A percentile compares a stretch with the other conserved stretches of the same genome.
phyloP scores from a whole-genome alignment of 2,113 vertebrate species.

The Cinclus mexicanus region DNA sequence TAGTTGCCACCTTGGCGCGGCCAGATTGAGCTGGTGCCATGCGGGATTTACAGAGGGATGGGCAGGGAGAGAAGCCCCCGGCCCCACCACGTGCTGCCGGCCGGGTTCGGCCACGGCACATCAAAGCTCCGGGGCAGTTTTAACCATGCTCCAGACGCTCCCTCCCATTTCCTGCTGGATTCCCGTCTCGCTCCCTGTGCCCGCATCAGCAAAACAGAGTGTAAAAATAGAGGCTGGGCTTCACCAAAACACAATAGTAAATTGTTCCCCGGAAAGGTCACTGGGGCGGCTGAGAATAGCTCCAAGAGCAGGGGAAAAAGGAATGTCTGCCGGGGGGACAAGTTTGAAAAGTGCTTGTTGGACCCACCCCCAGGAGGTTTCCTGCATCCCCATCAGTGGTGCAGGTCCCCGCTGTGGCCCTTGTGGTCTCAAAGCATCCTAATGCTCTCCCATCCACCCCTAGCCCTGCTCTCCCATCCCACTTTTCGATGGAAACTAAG shows the following conservation, averaged over 20 bases:
- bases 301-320: not conserved
- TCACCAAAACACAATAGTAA: slow-evolving; percentile 64
- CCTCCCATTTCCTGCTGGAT: slow-evolving; percentile 67
- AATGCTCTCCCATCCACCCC: not conserved
- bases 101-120: not conserved
- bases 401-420: not conserved
- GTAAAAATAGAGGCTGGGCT: slow-evolving; percentile 66
- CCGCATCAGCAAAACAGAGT: slow-evolving; percentile 68
- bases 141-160: not conserved
- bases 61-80: not conserved
- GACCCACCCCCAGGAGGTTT: not conserved
- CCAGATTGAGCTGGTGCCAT: not conserved
- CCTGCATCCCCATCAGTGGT: not conserved
- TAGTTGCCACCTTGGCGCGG: not conserved
- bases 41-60: fast-evolving
- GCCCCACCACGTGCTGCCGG: not conserved
- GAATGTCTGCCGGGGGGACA: not conserved
- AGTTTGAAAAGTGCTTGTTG: not conserved
- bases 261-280: slow-evolving; percentile 72
- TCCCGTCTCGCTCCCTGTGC: slow-evolving; percentile 28
- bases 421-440: not conserved
- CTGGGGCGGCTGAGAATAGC: slow-evolving; percentile 20
- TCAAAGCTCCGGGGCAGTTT: slow-evolving; percentile 15
- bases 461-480: not conserved
- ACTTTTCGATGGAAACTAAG: not conserved